These are phyloP conservation scores for Cremastobaeus sp. DNA, from an alignment of 2,888 invertebrate species.

Conservation along the genomic window DNA sequence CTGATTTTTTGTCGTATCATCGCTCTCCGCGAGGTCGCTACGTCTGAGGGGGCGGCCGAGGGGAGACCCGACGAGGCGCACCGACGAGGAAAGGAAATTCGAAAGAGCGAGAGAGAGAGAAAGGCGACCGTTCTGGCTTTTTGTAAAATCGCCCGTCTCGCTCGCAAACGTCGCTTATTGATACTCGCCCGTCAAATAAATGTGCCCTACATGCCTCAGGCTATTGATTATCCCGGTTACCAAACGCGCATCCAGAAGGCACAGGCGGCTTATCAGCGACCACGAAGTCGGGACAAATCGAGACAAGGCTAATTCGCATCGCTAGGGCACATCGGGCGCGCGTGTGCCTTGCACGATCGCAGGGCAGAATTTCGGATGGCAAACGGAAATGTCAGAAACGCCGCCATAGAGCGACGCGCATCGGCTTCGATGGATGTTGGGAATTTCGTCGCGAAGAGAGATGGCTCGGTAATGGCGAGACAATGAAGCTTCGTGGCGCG, in stretches of 20 bases:
- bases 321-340: too few relatives aligned
- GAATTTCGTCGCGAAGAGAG: slow-evolving; percentile 68
- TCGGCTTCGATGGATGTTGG: slow-evolving; percentile 73
- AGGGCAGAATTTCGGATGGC: too few relatives aligned
- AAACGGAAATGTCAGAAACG: slow-evolving; percentile 59
- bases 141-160: slow-evolving; percentile 57
- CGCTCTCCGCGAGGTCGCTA: slow-evolving; percentile 64
- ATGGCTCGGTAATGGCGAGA: slow-evolving; percentile 63
- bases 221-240: too few relatives aligned
- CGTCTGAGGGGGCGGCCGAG: slow-evolving; percentile 27
- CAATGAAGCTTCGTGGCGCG: slow-evolving; percentile 71
- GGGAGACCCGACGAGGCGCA: slow-evolving; percentile 14
- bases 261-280: too few relatives aligned
- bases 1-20: slow-evolving; percentile 78
- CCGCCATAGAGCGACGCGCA: slow-evolving; percentile 74
- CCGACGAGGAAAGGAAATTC: slow-evolving; percentile 34
- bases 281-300: too few relatives aligned
- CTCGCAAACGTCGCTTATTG: too few relatives aligned
- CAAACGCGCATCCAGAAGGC: too few relatives aligned
- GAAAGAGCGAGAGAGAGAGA: slow-evolving; percentile 16
- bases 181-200: too few relatives aligned
- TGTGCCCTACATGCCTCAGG: too few relatives aligned
- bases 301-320: too few relatives aligned
- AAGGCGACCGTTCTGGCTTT: slow-evolving; percentile 57
- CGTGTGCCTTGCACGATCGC: too few relatives aligned